Conservation (phyloP, 2,113 vertebrate species). For the Phalacrocorax carbo region DNA sequence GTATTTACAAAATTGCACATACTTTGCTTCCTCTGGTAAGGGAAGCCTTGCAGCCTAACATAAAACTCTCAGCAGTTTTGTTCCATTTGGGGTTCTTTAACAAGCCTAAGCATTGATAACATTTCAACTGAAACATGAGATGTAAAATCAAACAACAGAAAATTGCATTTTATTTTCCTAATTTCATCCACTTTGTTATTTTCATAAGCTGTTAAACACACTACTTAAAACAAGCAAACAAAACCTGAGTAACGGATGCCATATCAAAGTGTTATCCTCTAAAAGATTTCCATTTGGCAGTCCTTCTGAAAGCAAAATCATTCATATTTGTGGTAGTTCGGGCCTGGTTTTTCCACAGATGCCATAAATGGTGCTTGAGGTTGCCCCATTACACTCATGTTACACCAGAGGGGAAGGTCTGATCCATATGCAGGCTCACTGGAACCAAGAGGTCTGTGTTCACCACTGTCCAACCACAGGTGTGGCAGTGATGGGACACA, state of each 20-base stretch:
- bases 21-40: not conserved
- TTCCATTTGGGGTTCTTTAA: not conserved
- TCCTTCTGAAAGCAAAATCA: not conserved
- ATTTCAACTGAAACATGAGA: not conserved
- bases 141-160: not conserved
- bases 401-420: not conserved
- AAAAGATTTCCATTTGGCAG: not conserved
- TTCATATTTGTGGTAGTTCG: not conserved
- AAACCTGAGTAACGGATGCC: not conserved
- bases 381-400: not conserved
- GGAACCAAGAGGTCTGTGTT: not conserved
- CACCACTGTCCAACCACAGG: not conserved
- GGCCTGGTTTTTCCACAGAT: not conserved
- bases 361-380: not conserved
- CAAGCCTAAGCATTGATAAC: not conserved
- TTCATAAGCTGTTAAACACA: not conserved
- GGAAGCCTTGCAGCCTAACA: not conserved
- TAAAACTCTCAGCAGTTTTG: not conserved
- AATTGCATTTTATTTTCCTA: not conserved
- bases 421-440: not conserved
- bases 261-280: not conserved
- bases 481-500: accelerated
- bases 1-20: not conserved
- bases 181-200: not conserved
- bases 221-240: not conserved